Evolutionary conservation across 2,797 vertebrate genomes (phyloP).

Genomic region (Sebastes nivosus): DNA sequence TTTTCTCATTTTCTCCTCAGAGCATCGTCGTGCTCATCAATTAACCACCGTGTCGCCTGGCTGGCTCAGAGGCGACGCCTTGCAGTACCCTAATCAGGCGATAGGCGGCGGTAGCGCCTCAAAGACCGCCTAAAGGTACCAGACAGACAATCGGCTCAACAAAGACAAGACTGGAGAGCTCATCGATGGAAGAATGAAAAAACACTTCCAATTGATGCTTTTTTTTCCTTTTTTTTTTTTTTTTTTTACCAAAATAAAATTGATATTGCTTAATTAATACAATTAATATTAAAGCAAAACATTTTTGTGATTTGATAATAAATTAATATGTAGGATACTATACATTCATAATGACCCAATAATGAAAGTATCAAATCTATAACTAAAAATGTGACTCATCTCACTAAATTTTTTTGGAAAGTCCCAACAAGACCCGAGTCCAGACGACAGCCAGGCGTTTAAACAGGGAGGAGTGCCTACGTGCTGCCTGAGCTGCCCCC

Average conservation of each 20-base stretch:
- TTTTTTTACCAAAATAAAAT: neutral
- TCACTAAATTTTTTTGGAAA: neutral
- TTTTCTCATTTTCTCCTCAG: neutral
- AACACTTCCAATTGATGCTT: neutral
- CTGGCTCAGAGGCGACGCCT: slow-evolving; percentile 83
- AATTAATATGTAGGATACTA: neutral
- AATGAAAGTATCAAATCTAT: neutral
- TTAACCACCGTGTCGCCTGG: slow-evolving; percentile 75
- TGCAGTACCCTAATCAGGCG: slow-evolving; percentile 70
- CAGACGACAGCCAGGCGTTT: slow-evolving; percentile 32
- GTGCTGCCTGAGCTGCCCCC: slow-evolving; percentile 51
- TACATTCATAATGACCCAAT: neutral
- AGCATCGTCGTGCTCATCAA: slow-evolving; percentile 75
- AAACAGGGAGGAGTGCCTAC: slow-evolving; percentile 66
- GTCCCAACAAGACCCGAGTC: neutral
- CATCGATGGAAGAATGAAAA: slow-evolving; percentile 40
- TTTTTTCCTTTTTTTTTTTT: no score
- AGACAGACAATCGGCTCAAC: slow-evolving; percentile 75
- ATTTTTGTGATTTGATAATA: neutral
- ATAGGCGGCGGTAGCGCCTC: slow-evolving; percentile 72
- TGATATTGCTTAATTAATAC: neutral
- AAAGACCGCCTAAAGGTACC: slow-evolving; percentile 36
- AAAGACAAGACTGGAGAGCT: slow-evolving; percentile 73
- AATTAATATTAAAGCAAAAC: neutral
- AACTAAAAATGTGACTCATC: neutral